Evolutionary conservation across 1,140 invertebrate genomes (phyloP), one percentile per base, ranked within the genome.

Genomic region (Brachystomella parvula): DNA sequence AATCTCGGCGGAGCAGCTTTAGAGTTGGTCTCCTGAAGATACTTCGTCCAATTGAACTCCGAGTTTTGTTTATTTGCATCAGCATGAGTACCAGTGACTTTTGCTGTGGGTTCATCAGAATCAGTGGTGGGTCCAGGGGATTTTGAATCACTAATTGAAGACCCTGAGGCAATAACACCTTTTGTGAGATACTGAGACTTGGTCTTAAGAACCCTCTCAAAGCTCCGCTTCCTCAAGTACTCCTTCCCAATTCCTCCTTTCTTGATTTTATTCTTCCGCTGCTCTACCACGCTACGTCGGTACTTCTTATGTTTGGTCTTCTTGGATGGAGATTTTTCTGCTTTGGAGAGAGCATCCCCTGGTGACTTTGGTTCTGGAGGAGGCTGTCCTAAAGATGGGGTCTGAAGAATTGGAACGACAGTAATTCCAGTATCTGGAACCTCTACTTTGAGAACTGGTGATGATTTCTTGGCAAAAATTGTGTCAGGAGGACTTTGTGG

Each of bases 1-100:
- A 92, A 77, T 74, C 89, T 88, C 2, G 84, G 81, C 3, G 89
- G 88, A 0, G 88, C 89, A 28, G 85, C 80, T 76, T 87, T 87
- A 0, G 85, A 82, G 75, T 87, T 87, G 49, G 82, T 82, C 64
- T 84, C 81, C 29, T 87, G 84, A 17, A 89, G 77, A 73, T 89
- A 89, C 63, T 85, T 86, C 62, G 84, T 79, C 88, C 87, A 89
- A 0, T 86, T 87, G 74, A 89, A 89, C 12, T 53, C 49, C 35
- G 19, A 39, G 19, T 39, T 39, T 39, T 39, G 6, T 44, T 53
- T 9, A 6, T 53, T 53, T 19, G 49, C 9, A 44, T 44, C 39
- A 44, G 39, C 39, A 12, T 44, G 39, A 44, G n/a, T 44, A 9
- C 9, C 39, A 44, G 9, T 12, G 39, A 9, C 12, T 53, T 53